Conservation (phyloP, 2,888 invertebrate genomes). For the Hecatera dysodea region DNA sequence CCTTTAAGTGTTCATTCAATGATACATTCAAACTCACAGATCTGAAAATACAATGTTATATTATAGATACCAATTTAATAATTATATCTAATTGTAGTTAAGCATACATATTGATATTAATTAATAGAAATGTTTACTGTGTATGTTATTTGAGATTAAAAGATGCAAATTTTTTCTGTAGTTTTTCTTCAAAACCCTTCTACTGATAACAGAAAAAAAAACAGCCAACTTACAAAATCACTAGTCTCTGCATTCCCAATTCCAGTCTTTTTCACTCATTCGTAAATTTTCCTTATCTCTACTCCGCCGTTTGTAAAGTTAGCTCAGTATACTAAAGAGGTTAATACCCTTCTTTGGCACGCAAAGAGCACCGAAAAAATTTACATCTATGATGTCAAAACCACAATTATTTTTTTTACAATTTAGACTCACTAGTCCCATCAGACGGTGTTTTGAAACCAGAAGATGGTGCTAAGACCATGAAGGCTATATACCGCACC, state of each 20-base stretch:
- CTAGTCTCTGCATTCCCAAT: slow-evolving; percentile 8
- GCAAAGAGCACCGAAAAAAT: slow-evolving; percentile 22
- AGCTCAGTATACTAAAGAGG: background rate
- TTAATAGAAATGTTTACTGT: slow-evolving; percentile 13
- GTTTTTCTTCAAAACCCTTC: slow-evolving; percentile 10
- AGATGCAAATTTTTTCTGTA: background rate
- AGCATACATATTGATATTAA: background rate
- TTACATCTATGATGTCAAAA: slow-evolving; percentile 5
- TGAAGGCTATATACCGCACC: background rate
- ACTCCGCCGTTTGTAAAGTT: background rate
- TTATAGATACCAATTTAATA: too few species aligned
- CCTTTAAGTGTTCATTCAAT: background rate
- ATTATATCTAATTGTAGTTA: background rate
- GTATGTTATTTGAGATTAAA: slow-evolving; percentile 46
- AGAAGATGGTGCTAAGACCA: background rate
- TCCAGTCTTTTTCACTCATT: slow-evolving; percentile 8
- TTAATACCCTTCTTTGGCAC: slow-evolving; percentile 21
- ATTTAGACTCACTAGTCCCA: slow-evolving; percentile 13
- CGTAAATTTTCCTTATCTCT: background rate
- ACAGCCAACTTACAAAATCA: background rate
- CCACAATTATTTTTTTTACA: too few species aligned
- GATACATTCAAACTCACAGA: slow-evolving; percentile 14
- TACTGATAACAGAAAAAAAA: background rate
- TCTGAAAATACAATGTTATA: slow-evolving; percentile 26
- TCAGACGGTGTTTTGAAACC: slow-evolving; percentile 2